Conservation (phyloP, 2,113 vertebrate genomes). For the Microtus montanus region DNA sequence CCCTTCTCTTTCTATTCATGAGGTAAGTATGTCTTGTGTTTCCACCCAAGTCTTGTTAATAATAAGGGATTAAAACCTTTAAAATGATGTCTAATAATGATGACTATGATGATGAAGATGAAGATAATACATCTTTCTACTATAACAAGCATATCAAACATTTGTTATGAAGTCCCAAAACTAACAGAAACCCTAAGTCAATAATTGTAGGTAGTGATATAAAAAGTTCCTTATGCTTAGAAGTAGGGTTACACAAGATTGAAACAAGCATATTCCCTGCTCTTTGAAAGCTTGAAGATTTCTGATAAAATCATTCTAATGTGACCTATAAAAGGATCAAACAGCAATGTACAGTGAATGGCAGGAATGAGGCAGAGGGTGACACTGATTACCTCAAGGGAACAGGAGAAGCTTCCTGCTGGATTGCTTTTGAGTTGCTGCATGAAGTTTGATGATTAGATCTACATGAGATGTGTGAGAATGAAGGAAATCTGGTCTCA, state of each 20-base stretch:
- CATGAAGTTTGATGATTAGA: neutral
- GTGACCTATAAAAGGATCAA: neutral
- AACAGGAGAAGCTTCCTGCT: neutral
- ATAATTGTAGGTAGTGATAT: neutral
- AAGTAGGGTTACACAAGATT: neutral
- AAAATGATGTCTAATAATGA: neutral
- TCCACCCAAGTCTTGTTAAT: neutral
- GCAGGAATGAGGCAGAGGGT: no score
- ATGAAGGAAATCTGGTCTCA: neutral
- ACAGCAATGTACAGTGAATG: neutral
- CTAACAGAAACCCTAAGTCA: neutral
- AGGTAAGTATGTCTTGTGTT: neutral
- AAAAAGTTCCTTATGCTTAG: neutral
- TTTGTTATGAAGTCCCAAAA: neutral
- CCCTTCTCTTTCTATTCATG: neutral
- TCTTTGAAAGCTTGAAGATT: neutral
- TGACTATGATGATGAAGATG: neutral
- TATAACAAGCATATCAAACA: neutral
- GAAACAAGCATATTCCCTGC: neutral
- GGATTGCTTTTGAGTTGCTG: neutral
- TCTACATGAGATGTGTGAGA: neutral
- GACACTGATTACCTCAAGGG: no score
- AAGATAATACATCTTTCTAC: neutral
- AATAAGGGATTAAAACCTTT: neutral
- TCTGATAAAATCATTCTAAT: neutral